phyloP scores from a whole-genome alignment of 2,888 invertebrate genomes.

The Dolomedes plantarius region DNA sequence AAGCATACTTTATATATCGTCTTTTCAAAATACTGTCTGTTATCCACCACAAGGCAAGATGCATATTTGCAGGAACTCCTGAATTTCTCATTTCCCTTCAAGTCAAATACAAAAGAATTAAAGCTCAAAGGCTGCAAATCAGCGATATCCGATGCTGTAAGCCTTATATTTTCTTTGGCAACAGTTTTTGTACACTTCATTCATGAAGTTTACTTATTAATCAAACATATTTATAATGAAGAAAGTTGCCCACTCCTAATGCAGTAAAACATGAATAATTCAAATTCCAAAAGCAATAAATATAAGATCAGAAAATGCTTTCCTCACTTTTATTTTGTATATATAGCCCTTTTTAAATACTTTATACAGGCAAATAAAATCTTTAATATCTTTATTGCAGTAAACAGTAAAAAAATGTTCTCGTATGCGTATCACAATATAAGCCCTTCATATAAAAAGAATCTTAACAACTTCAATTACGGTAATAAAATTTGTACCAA shows the following conservation, averaged over 20 bases:
- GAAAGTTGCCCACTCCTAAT: background rate
- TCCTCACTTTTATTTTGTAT: no score
- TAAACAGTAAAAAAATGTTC: no score
- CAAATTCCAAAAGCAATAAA: no score
- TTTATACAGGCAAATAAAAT: no score
- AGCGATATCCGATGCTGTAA: constrained; percentile 14
- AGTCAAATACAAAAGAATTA: constrained; percentile 19
- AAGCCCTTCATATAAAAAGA: no score
- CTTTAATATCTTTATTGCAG: no score
- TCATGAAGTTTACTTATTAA: background rate
- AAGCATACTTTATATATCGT: constrained; percentile 23
- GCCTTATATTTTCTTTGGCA: constrained; percentile 26
- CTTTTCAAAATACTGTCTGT: constrained; percentile 39
- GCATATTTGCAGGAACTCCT: constrained; percentile 18
- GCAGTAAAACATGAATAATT: no score
- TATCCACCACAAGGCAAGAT: constrained; percentile 26
- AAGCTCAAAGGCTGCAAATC: constrained; percentile 27
- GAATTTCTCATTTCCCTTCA: constrained; percentile 4
- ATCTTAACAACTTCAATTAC: no score
- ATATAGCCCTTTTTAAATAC: no score
- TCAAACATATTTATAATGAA: background rate
- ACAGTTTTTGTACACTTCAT: constrained; percentile 25
- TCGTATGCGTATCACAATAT: no score
- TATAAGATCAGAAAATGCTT: no score
- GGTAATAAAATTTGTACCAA: no score